Base-by-base conservation (phyloP, 1,140 invertebrate species). In the Orius insidiosus region DNA sequence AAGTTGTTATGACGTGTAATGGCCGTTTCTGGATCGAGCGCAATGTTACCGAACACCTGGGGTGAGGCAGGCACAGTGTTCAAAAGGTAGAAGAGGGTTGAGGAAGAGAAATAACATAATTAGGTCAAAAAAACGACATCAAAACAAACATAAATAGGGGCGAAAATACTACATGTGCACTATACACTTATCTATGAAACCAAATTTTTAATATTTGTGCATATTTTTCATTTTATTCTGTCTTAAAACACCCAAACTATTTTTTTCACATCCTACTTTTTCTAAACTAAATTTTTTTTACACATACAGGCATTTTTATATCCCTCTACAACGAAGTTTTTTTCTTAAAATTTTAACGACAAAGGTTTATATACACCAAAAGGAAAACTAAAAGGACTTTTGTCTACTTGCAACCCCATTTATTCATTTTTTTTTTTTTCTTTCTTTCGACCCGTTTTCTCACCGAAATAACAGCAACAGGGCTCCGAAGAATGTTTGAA, bases 1-100 rank as follows among this genome's bases (percentile, higher is more conserved):
- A 99, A 99, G 78, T 98, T 99, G 75, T 98, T 99, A 74, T 99
- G 96, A 62, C 94, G 79, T 68, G 82, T 96, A 65, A 99, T 95
- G 60, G 86, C 75, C 59, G 80, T 80, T 55, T 83, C 79, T 52
- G 90, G 76, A 62, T 85, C 75, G 69, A 98, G 77, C 61, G 75
- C 76, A 71, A 99, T 97, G 76, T 98, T 98, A 68, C 96, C 96
- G 78, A 96, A 96, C 64, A 96, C 88, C 89, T 94, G 42, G 19
- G 48, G 34, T 35, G 10, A 41, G 30, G 24, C 30, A 48, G 18
- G 31, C 45, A 34, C 48, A 50, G 32, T 30, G 14, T 46, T 40
- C 36, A 13, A 19, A 42, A 14, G 43, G 43, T 24, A 36, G 41
- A 39, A 46, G 35, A 33, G 46, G 48, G 24, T 24, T 24, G 24